A percentile compares a stretch with the other conserved stretches of the same genome.
Evolutionary conservation across 2,888 invertebrate species (phyloP).

Genomic region (Nasonovia ribisnigri): DNA sequence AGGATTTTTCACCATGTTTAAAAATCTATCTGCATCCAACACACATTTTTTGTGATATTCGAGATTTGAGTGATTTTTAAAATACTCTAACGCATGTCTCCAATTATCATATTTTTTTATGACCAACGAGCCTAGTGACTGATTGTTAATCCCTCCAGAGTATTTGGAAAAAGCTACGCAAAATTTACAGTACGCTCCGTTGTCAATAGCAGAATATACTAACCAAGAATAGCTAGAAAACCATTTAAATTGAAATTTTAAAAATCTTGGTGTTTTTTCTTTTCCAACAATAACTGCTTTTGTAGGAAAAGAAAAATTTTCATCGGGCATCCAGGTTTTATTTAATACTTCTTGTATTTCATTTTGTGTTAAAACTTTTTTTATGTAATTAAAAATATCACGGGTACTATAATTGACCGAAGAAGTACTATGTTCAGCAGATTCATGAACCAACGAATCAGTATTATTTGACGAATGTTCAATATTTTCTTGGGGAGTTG

Average conservation of each 20-base stretch:
- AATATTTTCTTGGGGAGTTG: not conserved
- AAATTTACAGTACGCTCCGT: slow-evolving; percentile 52
- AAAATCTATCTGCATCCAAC: slow-evolving; percentile 9
- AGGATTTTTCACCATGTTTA: slow-evolving; percentile 13
- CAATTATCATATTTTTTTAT: slow-evolving; percentile 26
- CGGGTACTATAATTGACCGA: not conserved
- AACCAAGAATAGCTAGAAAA: slow-evolving; percentile 31
- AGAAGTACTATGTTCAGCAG: not conserved
- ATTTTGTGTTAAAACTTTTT: too few relatives aligned
- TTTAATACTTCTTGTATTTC: not conserved
- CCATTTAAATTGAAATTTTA: slow-evolving; percentile 55
- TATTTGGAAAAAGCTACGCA: slow-evolving; percentile 42
- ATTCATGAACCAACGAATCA: slow-evolving; percentile 8
- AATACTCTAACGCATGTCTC: slow-evolving; percentile 25
- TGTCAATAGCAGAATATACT: slow-evolving; percentile 43
- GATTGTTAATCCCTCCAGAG: not conserved
- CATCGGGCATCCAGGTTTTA: slow-evolving; percentile 27
- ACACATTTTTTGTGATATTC: slow-evolving; percentile 27
- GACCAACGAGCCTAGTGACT: slow-evolving; percentile 15
- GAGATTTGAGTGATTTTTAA: slow-evolving; percentile 1
- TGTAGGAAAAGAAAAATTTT: slow-evolving; percentile 4
- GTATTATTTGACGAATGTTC: slow-evolving; percentile 15
- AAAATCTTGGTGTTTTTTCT: not conserved
- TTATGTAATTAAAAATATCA: too few relatives aligned
- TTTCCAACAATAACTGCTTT: not conserved